phyloP scores from a whole-genome alignment of 2,797 vertebrate species.

The Pogonophryne albipinna region DNA sequence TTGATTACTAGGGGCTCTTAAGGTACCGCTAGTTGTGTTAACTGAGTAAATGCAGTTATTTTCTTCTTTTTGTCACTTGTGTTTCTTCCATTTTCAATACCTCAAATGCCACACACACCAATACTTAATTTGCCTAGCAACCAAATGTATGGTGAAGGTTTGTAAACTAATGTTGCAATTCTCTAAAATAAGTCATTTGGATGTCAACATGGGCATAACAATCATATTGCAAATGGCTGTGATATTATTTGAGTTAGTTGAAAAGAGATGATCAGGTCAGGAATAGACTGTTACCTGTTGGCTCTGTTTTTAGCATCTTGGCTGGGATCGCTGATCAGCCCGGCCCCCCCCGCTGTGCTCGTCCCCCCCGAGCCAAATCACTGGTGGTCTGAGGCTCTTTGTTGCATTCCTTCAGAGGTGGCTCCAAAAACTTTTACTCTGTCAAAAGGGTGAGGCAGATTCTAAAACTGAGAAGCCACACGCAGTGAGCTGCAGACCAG shows the following conservation, averaged over 20 bases:
- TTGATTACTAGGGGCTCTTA: conserved; percentile 33
- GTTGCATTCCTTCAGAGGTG: conserved; percentile 45
- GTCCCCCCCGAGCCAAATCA: conserved; percentile 46
- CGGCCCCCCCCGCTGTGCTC: conserved; percentile 47
- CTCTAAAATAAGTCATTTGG: no score
- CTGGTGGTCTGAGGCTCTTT: conserved; percentile 42
- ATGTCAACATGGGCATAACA: no score
- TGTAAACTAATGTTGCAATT: no score
- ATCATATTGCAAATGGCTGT: no score
- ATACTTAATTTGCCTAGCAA: not conserved
- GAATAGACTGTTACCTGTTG: not conserved
- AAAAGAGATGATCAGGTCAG: no score
- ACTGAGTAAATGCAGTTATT: not conserved
- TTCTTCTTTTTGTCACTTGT: not conserved
- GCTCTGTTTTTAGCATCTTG: conserved; percentile 54
- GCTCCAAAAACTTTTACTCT: conserved; percentile 40
- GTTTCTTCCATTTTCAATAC: conserved; percentile 1
- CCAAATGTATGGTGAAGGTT: not conserved
- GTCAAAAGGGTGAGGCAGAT: conserved; percentile 18
- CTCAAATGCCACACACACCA: not conserved
- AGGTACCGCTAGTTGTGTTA: conserved; percentile 22
- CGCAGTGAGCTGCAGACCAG: conserved; percentile 2
- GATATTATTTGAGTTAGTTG: no score
- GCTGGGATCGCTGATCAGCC: conserved; percentile 49
- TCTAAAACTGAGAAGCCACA: conserved; percentile 24